Conservation (phyloP, 2,888 invertebrate genomes). For the Meandrusa payeni region DNA sequence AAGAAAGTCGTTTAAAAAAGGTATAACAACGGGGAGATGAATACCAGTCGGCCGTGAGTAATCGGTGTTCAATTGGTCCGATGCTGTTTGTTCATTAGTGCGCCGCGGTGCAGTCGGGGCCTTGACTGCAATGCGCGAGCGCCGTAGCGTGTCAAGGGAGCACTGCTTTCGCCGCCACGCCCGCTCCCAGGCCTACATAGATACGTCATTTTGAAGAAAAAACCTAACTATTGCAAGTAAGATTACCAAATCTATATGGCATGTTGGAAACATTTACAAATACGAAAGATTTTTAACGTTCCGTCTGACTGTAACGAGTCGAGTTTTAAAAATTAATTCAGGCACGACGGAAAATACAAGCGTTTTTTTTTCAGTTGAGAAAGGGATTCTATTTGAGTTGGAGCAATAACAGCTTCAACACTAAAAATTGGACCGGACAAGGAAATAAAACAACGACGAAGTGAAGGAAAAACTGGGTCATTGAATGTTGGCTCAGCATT, state of each 20-base stretch:
- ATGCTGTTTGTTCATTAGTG: slow-evolving; percentile 51
- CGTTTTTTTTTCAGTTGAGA: slow-evolving; percentile 12
- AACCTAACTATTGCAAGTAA: slow-evolving; percentile 4
- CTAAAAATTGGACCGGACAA: slow-evolving; percentile 35
- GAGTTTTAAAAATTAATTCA: slow-evolving; percentile 4
- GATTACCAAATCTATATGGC: slow-evolving; percentile 1
- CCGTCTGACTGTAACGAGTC: too few species aligned
- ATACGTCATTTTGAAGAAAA: slow-evolving; percentile 17
- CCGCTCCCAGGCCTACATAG: slow-evolving; percentile 49
- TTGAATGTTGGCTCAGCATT: slow-evolving; percentile 53
- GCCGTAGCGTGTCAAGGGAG: slow-evolving; percentile 79
- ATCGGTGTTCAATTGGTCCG: slow-evolving; percentile 31
- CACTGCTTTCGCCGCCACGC: slow-evolving; percentile 78
- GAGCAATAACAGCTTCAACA: slow-evolving; percentile 27
- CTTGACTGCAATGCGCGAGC: slow-evolving; percentile 79
- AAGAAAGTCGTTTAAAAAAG: too few species aligned
- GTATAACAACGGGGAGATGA: too few species aligned
- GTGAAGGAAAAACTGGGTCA: slow-evolving; percentile 48
- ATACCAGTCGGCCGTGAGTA: slow-evolving; percentile 32
- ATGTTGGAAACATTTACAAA: too few species aligned
- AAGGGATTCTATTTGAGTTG: slow-evolving; percentile 23
- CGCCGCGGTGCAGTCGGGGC: slow-evolving; percentile 48
- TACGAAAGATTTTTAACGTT: too few species aligned
- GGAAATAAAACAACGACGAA: slow-evolving; percentile 38
- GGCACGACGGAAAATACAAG: slow-evolving; percentile 6